Evolutionary conservation across 2,888 invertebrate genomes (phyloP).

Genomic region (Baronia brevicornis): DNA sequence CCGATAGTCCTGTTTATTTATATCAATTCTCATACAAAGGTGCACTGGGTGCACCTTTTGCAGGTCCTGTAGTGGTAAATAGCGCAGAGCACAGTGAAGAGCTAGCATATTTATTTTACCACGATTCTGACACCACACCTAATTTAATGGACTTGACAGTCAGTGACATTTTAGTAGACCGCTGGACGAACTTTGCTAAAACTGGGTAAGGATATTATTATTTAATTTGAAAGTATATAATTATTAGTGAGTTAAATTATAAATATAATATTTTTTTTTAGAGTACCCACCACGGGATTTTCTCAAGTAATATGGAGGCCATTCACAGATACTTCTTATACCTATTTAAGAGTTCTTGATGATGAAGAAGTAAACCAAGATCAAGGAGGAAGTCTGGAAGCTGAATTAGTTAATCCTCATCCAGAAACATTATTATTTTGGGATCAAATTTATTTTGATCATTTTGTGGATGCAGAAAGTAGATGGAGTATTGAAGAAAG

Average conservation of each 20-base stretch:
- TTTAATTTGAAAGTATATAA: constrained; percentile 2
- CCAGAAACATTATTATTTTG: constrained; percentile 39
- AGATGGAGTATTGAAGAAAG: constrained; percentile 36
- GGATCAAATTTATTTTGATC: constrained; percentile 42
- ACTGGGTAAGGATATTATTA: constrained; percentile 37
- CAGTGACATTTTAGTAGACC: constrained; percentile 46
- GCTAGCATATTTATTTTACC: constrained; percentile 49
- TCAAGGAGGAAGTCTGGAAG: constrained; percentile 30
- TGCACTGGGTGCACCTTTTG: constrained; percentile 37
- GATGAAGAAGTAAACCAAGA: constrained; percentile 29
- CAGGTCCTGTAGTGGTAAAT: constrained; percentile 36
- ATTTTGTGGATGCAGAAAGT: constrained; percentile 49
- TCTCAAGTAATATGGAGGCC: constrained; percentile 44
- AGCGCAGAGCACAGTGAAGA: constrained; percentile 57
- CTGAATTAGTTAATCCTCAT: constrained; percentile 37
- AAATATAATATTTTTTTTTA: constrained; percentile 28
- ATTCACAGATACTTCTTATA: constrained; percentile 26
- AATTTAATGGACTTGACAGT: constrained; percentile 34
- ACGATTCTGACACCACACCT: constrained; percentile 19
- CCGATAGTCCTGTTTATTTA: constrained; percentile 36
- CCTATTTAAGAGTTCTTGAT: constrained; percentile 39
- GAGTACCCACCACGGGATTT: constrained; percentile 39
- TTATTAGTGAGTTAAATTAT: constrained; percentile 1
- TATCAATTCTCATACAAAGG: constrained; percentile 65
- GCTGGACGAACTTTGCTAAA: constrained; percentile 64